A percentile compares a stretch with the other conserved stretches of the same genome.
Conservation (phyloP, 2,113 vertebrate species). For the Lichenostomus cassidix region DNA sequence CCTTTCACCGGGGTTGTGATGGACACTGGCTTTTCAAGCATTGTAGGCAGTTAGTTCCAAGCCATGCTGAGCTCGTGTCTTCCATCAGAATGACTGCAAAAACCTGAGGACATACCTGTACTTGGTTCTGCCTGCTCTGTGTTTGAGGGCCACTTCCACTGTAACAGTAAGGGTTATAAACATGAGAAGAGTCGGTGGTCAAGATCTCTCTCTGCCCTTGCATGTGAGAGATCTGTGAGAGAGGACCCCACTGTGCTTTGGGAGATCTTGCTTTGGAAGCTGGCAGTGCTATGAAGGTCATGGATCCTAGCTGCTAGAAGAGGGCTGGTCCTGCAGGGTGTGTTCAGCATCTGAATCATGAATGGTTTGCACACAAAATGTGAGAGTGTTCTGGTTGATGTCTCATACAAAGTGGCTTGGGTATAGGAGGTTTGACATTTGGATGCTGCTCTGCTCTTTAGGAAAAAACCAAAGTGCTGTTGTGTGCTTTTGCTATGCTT, state of each 20-base stretch:
- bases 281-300: background rate
- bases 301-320: background rate
- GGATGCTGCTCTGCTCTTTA: background rate
- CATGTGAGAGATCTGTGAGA: accelerated
- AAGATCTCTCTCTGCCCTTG: background rate
- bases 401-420: background rate
- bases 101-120: background rate
- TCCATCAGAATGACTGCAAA: background rate
- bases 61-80: background rate
- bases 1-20: background rate
- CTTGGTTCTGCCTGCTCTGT: background rate
- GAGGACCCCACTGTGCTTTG: background rate
- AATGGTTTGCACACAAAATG: background rate
- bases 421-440: background rate
- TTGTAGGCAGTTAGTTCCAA: background rate
- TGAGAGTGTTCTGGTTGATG: background rate
- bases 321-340: background rate
- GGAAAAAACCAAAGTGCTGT: background rate
- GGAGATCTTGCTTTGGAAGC: background rate
- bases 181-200: background rate
- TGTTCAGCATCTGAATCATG: background rate
- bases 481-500: background rate
- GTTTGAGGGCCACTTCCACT: background rate
- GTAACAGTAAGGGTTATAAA: background rate
- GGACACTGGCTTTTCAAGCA: background rate